Base-by-base conservation (phyloP, 2,797 vertebrate species). In the Hippopotamyrus pictus region DNA sequence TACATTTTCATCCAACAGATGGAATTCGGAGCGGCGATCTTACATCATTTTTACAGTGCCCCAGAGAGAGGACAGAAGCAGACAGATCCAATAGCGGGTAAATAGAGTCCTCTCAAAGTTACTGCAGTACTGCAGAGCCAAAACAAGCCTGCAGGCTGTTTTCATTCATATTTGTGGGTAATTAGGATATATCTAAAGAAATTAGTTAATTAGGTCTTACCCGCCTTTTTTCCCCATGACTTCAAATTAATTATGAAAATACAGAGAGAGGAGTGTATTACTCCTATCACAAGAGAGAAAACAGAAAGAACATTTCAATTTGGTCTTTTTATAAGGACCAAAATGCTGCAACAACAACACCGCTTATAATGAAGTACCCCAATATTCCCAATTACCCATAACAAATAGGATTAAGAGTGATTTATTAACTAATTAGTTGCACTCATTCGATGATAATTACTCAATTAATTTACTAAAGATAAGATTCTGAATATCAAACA, bases 11-110 rank as follows among this genome's bases (percentile, higher is more conserved):
- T 91, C 90, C 89, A 89, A 89, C 89, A 87, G 84, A 54, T 76
- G 89, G 87, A 88, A 90, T 90, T 59, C n/a, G 59, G 89, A 69
- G 46, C 44, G 59, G 84, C 57, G 87, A 84, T 85, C 90, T 91
- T 91, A 90, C 89, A 91, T 90, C 89, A 91, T 90, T 88, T 90
- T 92, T 91, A 90, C 90, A 89, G 59, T 48, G 59, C 17, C 82
- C 54, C 89, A 88, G 88, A 87, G 54, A 86, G 54, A 41, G 50
- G 88, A 84, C 25, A 2, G 14, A 79, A 33, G 59, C 12, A 69
- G 50, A 22, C 54, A 33, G 65, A 88, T 87, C 84, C 82, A 76
- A 88, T 54, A 87, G 46, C 29, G 62, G 51, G 89, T 87, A 87
- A 88, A 91, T 87, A 90, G 90, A 90, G 90, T 88, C 86, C 46